These are phyloP conservation scores for Microcaecilia unicolor DNA, from an alignment of 2,797 vertebrate species.

Conservation along the genomic window DNA sequence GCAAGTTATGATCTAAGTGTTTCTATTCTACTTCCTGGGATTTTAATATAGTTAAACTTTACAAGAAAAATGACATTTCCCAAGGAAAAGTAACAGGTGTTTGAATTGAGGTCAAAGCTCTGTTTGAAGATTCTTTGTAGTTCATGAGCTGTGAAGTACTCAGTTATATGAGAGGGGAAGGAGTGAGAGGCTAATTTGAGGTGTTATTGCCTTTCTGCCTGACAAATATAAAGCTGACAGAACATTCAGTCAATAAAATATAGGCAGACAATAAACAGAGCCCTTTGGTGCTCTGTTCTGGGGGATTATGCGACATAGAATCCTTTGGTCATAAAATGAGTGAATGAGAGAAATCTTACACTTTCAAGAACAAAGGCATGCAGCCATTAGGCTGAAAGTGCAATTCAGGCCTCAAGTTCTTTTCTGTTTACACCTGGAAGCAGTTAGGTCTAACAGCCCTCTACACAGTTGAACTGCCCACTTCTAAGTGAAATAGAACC, in stretches of 20 bases:
- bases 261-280: slow-evolving; percentile 49
- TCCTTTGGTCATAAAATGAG: slow-evolving; percentile 48
- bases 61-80: too few relatives aligned
- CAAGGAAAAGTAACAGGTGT: not conserved
- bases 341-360: slow-evolving; percentile 36
- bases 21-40: too few relatives aligned
- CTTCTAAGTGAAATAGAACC: slow-evolving; percentile 29
- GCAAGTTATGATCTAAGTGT: too few relatives aligned
- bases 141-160: not conserved
- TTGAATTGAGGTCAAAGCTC: not conserved
- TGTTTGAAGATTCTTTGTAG: too few relatives aligned
- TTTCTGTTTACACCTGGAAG: slow-evolving; percentile 57
- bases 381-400: slow-evolving; percentile 21
- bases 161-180: slow-evolving; percentile 18
- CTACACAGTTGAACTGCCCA: slow-evolving; percentile 34
- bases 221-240: slow-evolving; percentile 46
- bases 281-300: slow-evolving; percentile 43
- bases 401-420: slow-evolving; percentile 6
- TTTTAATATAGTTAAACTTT: too few relatives aligned
- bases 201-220: slow-evolving; percentile 32
- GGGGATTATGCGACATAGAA: slow-evolving; percentile 45
- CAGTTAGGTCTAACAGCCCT: slow-evolving; percentile 51
- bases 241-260: slow-evolving; percentile 48
- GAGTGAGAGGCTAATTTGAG: slow-evolving; percentile 23
- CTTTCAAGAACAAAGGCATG: slow-evolving; percentile 46